A percentile compares a stretch with the other conserved stretches of the same genome.
phyloP scores from a whole-genome alignment of 2,113 vertebrate genomes.

The Trogon melanurus region DNA sequence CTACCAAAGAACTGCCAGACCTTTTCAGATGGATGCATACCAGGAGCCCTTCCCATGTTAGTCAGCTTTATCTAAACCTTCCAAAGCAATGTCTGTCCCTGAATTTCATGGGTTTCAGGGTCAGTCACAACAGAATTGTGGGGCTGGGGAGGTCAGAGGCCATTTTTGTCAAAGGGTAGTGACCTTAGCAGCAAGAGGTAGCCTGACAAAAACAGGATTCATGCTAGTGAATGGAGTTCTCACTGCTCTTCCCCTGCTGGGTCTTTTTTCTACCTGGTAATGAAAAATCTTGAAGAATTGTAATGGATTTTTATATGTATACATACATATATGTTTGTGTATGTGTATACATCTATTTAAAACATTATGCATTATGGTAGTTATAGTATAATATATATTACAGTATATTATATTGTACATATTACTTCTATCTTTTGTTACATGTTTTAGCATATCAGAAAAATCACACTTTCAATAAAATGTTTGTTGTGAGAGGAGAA shows the following conservation, averaged over 20 bases:
- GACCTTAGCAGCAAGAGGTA: conserved; percentile 78
- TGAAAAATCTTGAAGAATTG: conserved; percentile 72
- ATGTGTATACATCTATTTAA: background rate
- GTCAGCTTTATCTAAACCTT: conserved; percentile 76
- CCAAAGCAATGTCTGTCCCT: conserved; percentile 73
- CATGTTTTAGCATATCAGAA: background rate
- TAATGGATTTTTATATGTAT: conserved; percentile 32
- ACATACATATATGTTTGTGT: background rate
- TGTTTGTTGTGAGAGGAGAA: background rate
- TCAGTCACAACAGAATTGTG: conserved; percentile 77
- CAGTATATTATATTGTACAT: background rate
- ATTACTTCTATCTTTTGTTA: background rate
- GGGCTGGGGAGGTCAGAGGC: conserved; percentile 76
- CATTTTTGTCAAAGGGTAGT: conserved; percentile 77
- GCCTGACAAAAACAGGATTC: conserved; percentile 70
- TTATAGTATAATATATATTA: background rate
- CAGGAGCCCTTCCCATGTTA: conserved; percentile 76
- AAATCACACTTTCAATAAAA: background rate
- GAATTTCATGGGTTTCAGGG: conserved; percentile 80
- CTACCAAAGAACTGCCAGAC: conserved; percentile 69
- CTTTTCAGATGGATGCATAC: conserved; percentile 73
- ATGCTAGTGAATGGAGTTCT: conserved; percentile 67
- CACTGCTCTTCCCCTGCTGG: conserved; percentile 66
- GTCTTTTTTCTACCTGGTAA: conserved; percentile 73
- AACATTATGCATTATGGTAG: background rate